phyloP scores from a whole-genome alignment of 2,888 invertebrate genomes.

The Diadegma fenestrale region DNA sequence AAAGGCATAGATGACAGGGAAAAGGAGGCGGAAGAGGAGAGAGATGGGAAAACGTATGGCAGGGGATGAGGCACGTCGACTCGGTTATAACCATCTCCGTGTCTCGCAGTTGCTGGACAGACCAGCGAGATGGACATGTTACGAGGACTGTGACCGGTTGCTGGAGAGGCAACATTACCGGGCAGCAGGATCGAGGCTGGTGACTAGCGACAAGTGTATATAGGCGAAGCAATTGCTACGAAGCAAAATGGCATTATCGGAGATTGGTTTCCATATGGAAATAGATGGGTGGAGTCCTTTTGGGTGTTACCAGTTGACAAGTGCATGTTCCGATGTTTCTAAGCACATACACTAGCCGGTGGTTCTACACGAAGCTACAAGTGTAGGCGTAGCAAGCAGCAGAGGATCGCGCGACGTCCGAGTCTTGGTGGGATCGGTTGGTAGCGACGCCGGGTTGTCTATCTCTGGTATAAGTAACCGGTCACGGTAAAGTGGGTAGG shows the following conservation, averaged over 20 bases:
- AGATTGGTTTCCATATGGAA: neutral
- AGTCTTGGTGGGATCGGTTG: constrained; percentile 54
- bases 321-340: constrained; percentile 13
- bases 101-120: constrained; percentile 31
- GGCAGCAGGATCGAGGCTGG: neutral
- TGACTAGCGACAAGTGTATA: constrained; percentile 28
- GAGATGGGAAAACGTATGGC: constrained; percentile 62
- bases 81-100: constrained; percentile 59
- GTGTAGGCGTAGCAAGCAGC: constrained; percentile 7
- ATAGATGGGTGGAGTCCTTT: constrained; percentile 25
- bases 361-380: constrained; percentile 3
- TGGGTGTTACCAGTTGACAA: constrained; percentile 13
- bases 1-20: neutral
- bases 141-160: constrained; percentile 53
- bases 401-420: constrained; percentile 50
- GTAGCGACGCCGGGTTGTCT: constrained; percentile 62
- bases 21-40: neutral
- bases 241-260: constrained; percentile 20
- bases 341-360: neutral
- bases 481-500: constrained; percentile 53
- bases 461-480: constrained; percentile 73
- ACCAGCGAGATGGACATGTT: constrained; percentile 56
- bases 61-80: constrained; percentile 60
- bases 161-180: constrained; percentile 40
- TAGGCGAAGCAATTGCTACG: neutral